A percentile compares a stretch with the other conserved stretches of the same genome.
These are phyloP conservation scores for Dasysyrphus albostriatus DNA, from an alignment of 2,888 invertebrate genomes.

Conservation along the genomic window DNA sequence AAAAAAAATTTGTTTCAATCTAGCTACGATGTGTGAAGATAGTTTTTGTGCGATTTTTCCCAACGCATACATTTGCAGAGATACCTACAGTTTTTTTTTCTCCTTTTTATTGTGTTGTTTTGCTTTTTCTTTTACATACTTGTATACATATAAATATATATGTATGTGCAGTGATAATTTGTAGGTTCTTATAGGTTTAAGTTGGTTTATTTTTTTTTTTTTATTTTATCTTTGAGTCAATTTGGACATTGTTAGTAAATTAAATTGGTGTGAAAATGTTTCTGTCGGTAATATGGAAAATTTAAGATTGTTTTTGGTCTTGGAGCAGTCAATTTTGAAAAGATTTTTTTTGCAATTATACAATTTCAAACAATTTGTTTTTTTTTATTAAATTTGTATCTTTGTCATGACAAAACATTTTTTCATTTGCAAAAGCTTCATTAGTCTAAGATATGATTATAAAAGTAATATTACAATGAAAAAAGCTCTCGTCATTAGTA, in stretches of 20 bases:
- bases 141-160: not conserved
- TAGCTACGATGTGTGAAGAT: slow-evolving; percentile 56
- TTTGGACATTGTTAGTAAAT: not conserved
- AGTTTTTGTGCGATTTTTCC: slow-evolving; percentile 53
- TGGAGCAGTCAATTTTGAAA: not conserved
- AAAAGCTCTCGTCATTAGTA: too few species aligned
- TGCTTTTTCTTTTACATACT: slow-evolving; percentile 43
- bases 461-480: too few species aligned
- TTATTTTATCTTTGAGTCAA: slow-evolving; percentile 13
- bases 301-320: not conserved
- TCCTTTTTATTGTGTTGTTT: slow-evolving; percentile 28
- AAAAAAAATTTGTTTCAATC: slow-evolving; percentile 15
- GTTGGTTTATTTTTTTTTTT: slow-evolving; percentile 1
- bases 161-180: slow-evolving; percentile 56
- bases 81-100: slow-evolving; percentile 33
- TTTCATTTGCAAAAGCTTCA: too few species aligned
- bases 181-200: slow-evolving; percentile 43
- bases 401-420: too few species aligned
- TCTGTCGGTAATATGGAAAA: not conserved
- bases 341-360: not conserved
- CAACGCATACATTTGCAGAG: slow-evolving; percentile 65
- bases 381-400: too few species aligned
- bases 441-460: too few species aligned
- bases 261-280: not conserved
- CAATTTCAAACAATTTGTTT: too few species aligned